These are phyloP conservation scores for Brachionus angularis DNA, from an alignment of 1,140 invertebrate species.

Conservation along the genomic window DNA sequence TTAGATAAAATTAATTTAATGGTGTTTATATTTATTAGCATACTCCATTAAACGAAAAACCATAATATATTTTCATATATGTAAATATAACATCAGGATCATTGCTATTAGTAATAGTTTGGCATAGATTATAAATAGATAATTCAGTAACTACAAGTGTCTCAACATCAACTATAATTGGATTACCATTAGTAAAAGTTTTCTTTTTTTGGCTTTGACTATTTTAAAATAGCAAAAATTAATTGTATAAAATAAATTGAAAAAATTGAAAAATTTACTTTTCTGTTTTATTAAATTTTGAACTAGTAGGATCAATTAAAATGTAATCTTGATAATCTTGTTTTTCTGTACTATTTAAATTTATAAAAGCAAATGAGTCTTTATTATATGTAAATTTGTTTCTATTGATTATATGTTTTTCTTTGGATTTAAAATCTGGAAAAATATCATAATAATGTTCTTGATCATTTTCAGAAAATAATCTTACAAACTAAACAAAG, in stretches of 20 bases:
- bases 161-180: slow-evolving; percentile 3
- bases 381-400: neutral
- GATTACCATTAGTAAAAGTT: neutral
- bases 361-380: neutral
- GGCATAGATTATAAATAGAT: slow-evolving; percentile 1
- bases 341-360: too few species aligned
- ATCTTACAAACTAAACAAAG: slow-evolving; percentile 5
- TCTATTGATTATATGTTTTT: neutral
- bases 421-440: neutral
- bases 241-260: too few species aligned
- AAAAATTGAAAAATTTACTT: too few species aligned
- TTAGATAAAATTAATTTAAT: neutral
- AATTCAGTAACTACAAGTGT: slow-evolving; percentile 12
- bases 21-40: neutral
- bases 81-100: neutral
- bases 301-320: too few species aligned
- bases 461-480: neutral
- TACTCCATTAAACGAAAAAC: slow-evolving; percentile 11
- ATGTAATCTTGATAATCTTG: too few species aligned
- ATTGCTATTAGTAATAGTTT: neutral
- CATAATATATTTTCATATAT: slow-evolving; percentile 12
- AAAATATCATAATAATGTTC: slow-evolving; percentile 4
- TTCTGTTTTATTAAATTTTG: too few species aligned
- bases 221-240: too few species aligned
- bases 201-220: neutral